Conservation (phyloP, 2,888 invertebrate genomes). For the Diplolepis rosae region DNA sequence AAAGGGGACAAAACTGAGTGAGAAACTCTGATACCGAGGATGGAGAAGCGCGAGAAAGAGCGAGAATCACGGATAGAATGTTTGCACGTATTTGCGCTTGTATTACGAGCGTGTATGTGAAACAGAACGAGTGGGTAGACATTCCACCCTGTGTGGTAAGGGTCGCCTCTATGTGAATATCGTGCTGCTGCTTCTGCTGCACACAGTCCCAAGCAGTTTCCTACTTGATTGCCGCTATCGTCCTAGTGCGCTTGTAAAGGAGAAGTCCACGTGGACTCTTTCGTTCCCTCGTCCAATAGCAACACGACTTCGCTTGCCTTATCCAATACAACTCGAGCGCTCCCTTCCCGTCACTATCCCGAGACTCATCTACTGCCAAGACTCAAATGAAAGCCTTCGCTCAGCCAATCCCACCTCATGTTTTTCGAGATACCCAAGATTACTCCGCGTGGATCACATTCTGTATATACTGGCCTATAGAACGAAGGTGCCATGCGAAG, state of each 20-base stretch:
- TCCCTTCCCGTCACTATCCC: constrained; percentile 36
- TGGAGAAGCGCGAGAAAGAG: constrained; percentile 13
- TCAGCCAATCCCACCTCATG: constrained; percentile 56
- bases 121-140: constrained; percentile 47
- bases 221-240: constrained; percentile 74
- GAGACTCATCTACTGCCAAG: constrained; percentile 44
- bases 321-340: constrained; percentile 48
- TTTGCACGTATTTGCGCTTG: constrained; percentile 36
- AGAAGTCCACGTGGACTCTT: constrained; percentile 68
- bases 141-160: constrained; percentile 43
- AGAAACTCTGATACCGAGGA: constrained; percentile 37
- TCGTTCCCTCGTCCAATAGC: constrained; percentile 58
- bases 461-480: constrained; percentile 50
- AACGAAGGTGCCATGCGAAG: constrained; percentile 73
- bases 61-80: constrained; percentile 27
- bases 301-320: constrained; percentile 41
- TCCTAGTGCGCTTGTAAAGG: constrained; percentile 64
- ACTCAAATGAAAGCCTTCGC: constrained; percentile 58
- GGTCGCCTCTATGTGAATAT: constrained; percentile 70
- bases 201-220: constrained; percentile 74
- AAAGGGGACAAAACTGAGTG: constrained; percentile 25
- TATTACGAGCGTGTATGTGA: constrained; percentile 50
- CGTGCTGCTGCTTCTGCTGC: too few relatives aligned
- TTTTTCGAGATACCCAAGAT: constrained; percentile 51
- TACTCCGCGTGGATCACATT: constrained; percentile 64